phyloP scores from a whole-genome alignment of 2,797 vertebrate species.

The Chaetodon trifasciatus region DNA sequence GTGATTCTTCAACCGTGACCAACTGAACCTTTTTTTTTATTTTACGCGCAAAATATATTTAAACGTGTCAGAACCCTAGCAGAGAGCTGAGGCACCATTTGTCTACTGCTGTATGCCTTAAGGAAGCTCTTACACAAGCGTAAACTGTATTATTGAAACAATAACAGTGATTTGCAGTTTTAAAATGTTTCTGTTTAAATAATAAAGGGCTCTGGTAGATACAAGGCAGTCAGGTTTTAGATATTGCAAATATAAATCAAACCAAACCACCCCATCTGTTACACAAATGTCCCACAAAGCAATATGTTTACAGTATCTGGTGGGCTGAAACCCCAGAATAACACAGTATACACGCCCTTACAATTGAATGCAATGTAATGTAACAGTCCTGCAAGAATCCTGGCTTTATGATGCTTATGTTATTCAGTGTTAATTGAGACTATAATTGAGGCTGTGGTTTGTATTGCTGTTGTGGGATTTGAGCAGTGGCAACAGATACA shows the following conservation, averaged over 20 bases:
- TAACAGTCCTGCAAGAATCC: neutral
- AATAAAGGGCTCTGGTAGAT: neutral
- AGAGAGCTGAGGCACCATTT: neutral
- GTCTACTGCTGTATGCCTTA: neutral
- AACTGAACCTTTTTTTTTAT: neutral
- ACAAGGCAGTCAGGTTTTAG: neutral
- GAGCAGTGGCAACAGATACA: neutral
- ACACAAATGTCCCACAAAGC: neutral
- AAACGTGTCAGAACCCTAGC: neutral
- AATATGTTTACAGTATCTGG: neutral
- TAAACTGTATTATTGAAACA: neutral
- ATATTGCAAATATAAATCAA: conserved; percentile 1
- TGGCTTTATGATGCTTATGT: neutral
- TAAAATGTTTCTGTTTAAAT: neutral
- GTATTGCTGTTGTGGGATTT: neutral
- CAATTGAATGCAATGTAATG: neutral
- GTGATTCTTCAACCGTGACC: neutral
- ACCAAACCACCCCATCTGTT: neutral
- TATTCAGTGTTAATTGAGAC: neutral
- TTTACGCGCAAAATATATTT: neutral
- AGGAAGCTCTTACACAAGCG: neutral
- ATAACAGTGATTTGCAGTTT: neutral
- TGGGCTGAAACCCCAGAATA: neutral
- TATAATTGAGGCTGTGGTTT: neutral
- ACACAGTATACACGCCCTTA: neutral